phyloP scores from a whole-genome alignment of 2,113 vertebrate species.

The Protobothrops mucrosquamatus region DNA sequence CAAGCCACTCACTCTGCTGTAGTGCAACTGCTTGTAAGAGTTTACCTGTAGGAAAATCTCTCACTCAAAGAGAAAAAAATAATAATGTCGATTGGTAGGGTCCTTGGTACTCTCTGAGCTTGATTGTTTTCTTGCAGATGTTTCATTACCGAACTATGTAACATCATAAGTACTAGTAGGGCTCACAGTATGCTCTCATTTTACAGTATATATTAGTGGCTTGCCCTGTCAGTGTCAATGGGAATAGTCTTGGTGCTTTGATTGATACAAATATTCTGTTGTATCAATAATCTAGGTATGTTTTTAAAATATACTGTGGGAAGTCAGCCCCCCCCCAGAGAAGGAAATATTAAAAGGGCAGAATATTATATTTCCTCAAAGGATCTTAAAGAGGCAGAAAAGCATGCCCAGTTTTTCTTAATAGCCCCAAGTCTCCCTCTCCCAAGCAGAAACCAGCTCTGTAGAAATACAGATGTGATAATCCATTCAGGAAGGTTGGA shows the following conservation, averaged over 20 bases:
- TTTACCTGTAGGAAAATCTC: background rate
- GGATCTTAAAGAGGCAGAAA: too few relatives aligned
- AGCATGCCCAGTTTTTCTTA: too few relatives aligned
- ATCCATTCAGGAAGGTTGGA: too few relatives aligned
- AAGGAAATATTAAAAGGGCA: too few relatives aligned
- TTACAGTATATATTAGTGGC: too few relatives aligned
- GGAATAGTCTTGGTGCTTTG: background rate
- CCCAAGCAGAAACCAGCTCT: too few relatives aligned
- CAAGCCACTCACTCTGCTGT: background rate
- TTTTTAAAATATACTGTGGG: background rate
- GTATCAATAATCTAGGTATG: background rate
- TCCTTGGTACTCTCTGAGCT: background rate
- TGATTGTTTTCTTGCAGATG: background rate
- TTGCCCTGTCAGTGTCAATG: background rate
- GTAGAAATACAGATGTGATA: too few relatives aligned
- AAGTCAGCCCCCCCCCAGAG: too few relatives aligned
- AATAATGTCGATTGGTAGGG: background rate
- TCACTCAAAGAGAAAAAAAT: background rate
- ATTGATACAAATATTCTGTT: background rate
- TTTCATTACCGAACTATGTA: background rate
- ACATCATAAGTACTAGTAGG: too few relatives aligned
- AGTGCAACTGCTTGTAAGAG: background rate
- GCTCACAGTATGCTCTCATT: too few relatives aligned
- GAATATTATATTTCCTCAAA: too few relatives aligned
- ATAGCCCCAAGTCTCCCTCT: too few relatives aligned